These are phyloP conservation scores for Ophion obscuratus DNA, from an alignment of 2,888 invertebrate species.

Conservation along the genomic window DNA sequence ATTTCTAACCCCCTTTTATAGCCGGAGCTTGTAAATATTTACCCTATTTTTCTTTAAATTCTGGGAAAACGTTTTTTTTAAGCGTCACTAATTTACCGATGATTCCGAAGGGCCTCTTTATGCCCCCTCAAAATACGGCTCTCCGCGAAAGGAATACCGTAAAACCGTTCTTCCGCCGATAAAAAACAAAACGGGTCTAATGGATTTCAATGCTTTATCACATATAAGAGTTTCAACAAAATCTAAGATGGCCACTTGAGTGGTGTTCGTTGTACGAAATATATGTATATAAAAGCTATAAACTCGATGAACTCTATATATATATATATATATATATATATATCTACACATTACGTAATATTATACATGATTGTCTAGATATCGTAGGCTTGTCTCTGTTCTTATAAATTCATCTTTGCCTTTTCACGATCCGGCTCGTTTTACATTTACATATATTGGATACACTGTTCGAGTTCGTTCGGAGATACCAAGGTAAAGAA, in stretches of 20 bases:
- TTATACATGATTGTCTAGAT: constrained; percentile 62
- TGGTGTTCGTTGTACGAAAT: constrained; percentile 38
- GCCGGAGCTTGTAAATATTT: too few relatives aligned
- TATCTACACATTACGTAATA: constrained; percentile 34
- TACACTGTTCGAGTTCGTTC: constrained; percentile 36
- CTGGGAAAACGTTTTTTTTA: too few relatives aligned
- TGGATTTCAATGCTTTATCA: constrained; percentile 35
- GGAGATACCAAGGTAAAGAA: constrained; percentile 27
- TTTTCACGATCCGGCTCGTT: constrained; percentile 46
- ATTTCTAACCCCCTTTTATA: too few relatives aligned
- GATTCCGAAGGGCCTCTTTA: too few relatives aligned
- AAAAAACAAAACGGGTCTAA: background rate
- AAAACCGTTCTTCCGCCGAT: too few relatives aligned
- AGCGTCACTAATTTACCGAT: too few relatives aligned
- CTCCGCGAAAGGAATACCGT: too few relatives aligned
- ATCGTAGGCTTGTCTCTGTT: constrained; percentile 51
- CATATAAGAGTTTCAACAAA: background rate
- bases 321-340: constrained; percentile 37
- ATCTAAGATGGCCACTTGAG: background rate
- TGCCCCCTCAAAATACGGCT: too few relatives aligned
- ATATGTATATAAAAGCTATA: constrained; percentile 60
- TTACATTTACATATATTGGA: constrained; percentile 16
- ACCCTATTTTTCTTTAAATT: too few relatives aligned
- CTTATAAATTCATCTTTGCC: constrained; percentile 38
- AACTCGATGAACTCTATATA: constrained; percentile 50